Conservation (phyloP, 1,140 invertebrate species). For the Drosophila ironensis region DNA sequence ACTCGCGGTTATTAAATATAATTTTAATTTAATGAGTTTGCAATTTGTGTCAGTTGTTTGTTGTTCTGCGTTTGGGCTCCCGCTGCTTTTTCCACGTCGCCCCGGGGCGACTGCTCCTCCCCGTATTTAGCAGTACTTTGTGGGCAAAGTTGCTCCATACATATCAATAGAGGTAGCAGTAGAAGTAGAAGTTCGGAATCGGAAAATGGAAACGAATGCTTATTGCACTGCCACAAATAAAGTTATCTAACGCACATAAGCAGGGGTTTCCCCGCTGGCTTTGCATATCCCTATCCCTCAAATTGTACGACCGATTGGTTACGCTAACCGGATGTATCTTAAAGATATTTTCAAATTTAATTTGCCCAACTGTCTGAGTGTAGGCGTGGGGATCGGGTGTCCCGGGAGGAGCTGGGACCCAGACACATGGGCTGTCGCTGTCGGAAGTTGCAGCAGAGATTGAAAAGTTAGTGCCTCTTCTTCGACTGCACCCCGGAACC, state of each 20-base stretch:
- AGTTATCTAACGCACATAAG: too few species aligned
- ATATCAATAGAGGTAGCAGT: constrained; percentile 62
- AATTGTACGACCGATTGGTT: too few species aligned
- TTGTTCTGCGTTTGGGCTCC: constrained; percentile 31
- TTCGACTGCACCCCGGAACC: neutral
- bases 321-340: too few species aligned
- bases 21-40: constrained; percentile 81
- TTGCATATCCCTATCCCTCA: too few species aligned
- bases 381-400: neutral
- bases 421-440: constrained; percentile 34
- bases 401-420: neutral
- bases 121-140: constrained; percentile 14
- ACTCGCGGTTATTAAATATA: constrained; percentile 77
- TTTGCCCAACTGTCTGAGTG: neutral
- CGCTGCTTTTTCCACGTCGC: neutral
- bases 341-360: neutral
- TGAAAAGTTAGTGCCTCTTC: constrained; percentile 64
- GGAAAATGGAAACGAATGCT: neutral
- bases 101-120: neutral
- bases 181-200: constrained; percentile 13
- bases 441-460: constrained; percentile 66
- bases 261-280: too few species aligned
- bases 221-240: neutral
- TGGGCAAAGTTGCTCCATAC: constrained; percentile 63
- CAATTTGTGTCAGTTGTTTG: constrained; percentile 75